Evolutionary conservation across 2,113 vertebrate genomes (phyloP), one percentile per base, ranked within the genome.

Genomic region (Takifugu flavidus): DNA sequence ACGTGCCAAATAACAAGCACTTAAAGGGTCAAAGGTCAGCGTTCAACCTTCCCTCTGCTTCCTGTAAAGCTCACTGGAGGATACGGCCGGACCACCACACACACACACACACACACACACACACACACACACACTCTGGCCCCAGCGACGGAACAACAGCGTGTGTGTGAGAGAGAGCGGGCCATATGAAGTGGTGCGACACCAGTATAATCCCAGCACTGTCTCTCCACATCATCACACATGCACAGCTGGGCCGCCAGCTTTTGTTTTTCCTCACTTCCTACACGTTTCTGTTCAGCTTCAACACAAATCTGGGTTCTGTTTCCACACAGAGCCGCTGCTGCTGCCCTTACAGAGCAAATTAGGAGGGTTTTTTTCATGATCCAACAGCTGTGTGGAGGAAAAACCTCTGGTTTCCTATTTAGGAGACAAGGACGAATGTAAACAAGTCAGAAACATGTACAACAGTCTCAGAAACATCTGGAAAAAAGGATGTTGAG

Each of bases 51-150:
- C 46, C 4, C 43, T 59, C 63, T 74, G 59, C 66, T 80, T 78
- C 65, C 72, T 83, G 45, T 76, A 71, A 75, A 62, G 62, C 67
- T 57, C 80, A 60, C 64, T 56, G 54, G 70, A 72, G 70, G 56
- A 53, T 64, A 53, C 66, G 49, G 58, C 43, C 42, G 27, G 51
- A 67, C 71, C 58, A 47, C 64, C 14, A 20, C 49, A 20, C 20
- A 20, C 20, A 20, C 20, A 20, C 20, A 70, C 50, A 57, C 59
- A 57, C 15, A 29, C 59, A 28, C 25, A 62, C 55, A 31, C 51
- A 6, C 4, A 14, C 14, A 43, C 52, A 42, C 46, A 52, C 39
- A 44, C 25, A 13, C 44, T 47, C 25, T 11, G 20, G 54, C 67
- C 56, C 47, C 58, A 54, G 27, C 54, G 62, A 29, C 56, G 55